A percentile compares a stretch with the other conserved stretches of the same genome.
These are phyloP conservation scores for Nesidiocoris tenuis DNA, from an alignment of 2,888 invertebrate species.

Conservation along the genomic window DNA sequence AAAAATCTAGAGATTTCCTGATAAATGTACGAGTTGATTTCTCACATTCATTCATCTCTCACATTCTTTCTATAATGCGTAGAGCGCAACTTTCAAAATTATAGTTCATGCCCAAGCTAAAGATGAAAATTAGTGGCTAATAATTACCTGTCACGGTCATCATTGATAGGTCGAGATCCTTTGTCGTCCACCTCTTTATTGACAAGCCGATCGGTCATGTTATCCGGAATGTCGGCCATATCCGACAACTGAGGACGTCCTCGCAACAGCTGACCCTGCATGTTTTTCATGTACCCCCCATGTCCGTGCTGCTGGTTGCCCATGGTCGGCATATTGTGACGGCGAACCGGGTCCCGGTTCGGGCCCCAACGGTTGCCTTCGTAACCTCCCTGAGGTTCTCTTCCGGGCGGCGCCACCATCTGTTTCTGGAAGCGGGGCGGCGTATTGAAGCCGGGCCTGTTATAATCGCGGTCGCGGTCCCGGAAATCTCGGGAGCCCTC, in stretches of 20 bases:
- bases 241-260: not conserved
- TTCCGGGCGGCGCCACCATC: not conserved
- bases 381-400: constrained; percentile 16
- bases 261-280: not conserved
- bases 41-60: no score
- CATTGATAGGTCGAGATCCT: not conserved
- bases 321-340: not conserved
- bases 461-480: constrained; percentile 8
- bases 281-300: not conserved
- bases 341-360: constrained; percentile 11
- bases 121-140: no score
- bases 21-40: no score
- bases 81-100: no score
- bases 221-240: not conserved
- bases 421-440: constrained; percentile 44
- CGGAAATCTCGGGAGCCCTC: constrained; percentile 12
- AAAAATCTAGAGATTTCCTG: no score
- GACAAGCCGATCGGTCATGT: not conserved
- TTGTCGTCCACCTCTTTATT: not conserved
- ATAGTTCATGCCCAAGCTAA: no score
- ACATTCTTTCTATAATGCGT: no score
- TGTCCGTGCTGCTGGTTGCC: not conserved
- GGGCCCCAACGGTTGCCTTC: not conserved
- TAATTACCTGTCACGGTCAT: constrained; percentile 31
- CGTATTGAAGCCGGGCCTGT: constrained; percentile 4